phyloP scores from a whole-genome alignment of 2,888 invertebrate species.

The Pilophorus perplexus region DNA sequence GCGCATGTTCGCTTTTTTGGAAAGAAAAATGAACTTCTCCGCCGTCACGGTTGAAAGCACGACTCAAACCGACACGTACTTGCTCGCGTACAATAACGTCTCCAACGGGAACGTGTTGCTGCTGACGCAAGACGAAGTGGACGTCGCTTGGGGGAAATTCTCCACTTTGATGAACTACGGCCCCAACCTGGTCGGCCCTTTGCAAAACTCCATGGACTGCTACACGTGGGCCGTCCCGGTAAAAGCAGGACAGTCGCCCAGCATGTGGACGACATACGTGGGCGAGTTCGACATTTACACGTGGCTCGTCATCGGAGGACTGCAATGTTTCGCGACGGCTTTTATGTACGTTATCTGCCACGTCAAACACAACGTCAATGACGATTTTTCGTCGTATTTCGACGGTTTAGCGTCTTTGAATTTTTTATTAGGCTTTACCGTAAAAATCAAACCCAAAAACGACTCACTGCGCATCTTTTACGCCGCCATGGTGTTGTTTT shows the following conservation, averaged over 20 bases:
- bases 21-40: slow-evolving; percentile 41
- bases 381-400: slow-evolving; percentile 24
- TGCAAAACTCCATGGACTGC: slow-evolving; percentile 49
- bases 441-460: slow-evolving; percentile 45
- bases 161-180: slow-evolving; percentile 48
- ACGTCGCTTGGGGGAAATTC: slow-evolving; percentile 49
- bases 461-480: slow-evolving; percentile 47
- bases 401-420: slow-evolving; percentile 43
- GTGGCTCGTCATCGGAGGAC: slow-evolving; percentile 48
- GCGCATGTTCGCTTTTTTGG: slow-evolving; percentile 35
- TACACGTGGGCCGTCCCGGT: slow-evolving; percentile 50
- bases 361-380: slow-evolving; percentile 12
- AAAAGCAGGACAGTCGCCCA: slow-evolving; percentile 48
- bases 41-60: slow-evolving; percentile 16
- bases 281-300: slow-evolving; percentile 47
- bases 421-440: slow-evolving; percentile 47
- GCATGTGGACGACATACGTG: slow-evolving; percentile 49
- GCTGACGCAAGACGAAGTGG: slow-evolving; percentile 43
- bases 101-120: slow-evolving; percentile 26
- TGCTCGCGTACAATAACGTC: slow-evolving; percentile 41
- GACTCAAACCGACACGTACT: slow-evolving; percentile 34
- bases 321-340: slow-evolving; percentile 25
- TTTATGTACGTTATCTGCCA: slow-evolving; percentile 28
- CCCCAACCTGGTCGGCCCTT: slow-evolving; percentile 46
- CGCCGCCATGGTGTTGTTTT: slow-evolving; percentile 48